These are phyloP conservation scores for Daktulosphaira vitifoliae DNA, from an alignment of 1,140 invertebrate genomes.

Conservation along the genomic window DNA sequence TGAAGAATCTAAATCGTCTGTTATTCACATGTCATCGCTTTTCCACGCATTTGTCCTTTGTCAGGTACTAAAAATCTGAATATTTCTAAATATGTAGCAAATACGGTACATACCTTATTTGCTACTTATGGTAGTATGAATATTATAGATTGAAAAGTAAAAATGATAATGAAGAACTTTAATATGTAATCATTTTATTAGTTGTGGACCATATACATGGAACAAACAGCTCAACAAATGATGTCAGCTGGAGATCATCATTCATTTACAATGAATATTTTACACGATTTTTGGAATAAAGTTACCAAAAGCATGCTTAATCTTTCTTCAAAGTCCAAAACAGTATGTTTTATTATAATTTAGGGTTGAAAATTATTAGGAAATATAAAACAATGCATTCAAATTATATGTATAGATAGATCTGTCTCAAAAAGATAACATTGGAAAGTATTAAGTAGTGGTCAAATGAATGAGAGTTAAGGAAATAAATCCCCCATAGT, in stretches of 20 bases:
- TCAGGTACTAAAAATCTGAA: slow-evolving; percentile 48
- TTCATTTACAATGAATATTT: slow-evolving; percentile 63
- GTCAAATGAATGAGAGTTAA: too few species aligned
- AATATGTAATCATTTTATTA: slow-evolving; percentile 42
- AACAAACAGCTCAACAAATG: slow-evolving; percentile 67
- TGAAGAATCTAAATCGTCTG: slow-evolving; percentile 83
- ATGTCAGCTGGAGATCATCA: slow-evolving; percentile 59
- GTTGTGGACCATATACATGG: slow-evolving; percentile 97
- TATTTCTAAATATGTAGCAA: too few species aligned
- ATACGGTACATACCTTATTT: too few species aligned
- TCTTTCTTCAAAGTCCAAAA: slow-evolving; percentile 85
- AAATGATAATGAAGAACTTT: neutral
- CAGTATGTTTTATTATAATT: slow-evolving; percentile 50
- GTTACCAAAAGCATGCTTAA: slow-evolving; percentile 92
- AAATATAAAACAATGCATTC: too few species aligned
- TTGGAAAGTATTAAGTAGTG: too few species aligned
- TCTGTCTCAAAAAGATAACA: too few species aligned
- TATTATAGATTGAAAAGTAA: neutral
- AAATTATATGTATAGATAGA: too few species aligned
- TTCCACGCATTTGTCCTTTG: slow-evolving; percentile 75
- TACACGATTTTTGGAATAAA: slow-evolving; percentile 98
- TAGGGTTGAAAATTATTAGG: too few species aligned
- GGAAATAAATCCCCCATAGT: too few species aligned
- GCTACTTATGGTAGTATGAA: neutral
- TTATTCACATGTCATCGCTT: slow-evolving; percentile 85